Evolutionary conservation across 2,888 invertebrate genomes (phyloP), one percentile per base, ranked within the genome.

Genomic region (Cyrtodaria siliqua): DNA sequence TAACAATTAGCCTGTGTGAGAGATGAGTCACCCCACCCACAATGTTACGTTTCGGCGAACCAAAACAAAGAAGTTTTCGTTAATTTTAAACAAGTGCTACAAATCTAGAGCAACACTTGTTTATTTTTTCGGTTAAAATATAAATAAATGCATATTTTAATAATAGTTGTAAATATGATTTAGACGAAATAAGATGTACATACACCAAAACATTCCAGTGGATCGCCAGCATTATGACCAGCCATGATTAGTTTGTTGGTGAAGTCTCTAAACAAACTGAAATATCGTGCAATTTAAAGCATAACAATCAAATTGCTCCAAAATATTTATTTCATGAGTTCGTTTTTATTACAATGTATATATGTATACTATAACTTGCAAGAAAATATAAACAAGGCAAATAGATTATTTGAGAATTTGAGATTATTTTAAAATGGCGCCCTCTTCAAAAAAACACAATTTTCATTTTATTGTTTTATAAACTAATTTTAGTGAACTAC

Each of bases 171-270:
- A 9, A 50, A 50, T 26, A 50, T 50, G 27, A 24, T 33, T 8
- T 8, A 33, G 33, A 33, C 33, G 12, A 12, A 9, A 44, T 4
- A 44, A 20, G 4, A 16, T 16, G 29, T 9, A 60, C 91, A 84
- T 85, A 92, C 92, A 78, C 91, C 91, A 70, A 87, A 92, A 76
- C 92, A 92, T 86, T 92, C 92, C 70, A 92, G 67, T 4, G 91
- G 92, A 80, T 92, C 91, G 18, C 92, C 92, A 56, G 92, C 91
- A 44, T 89, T 91, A 72, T 92, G 92, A 33, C 89, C 91, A 47
- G 91, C 91, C 92, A 92, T 92, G 69, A 86, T 90, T 68, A 14
- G 42, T 44, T n/a, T 44, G 3, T 44, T 44, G 4, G 4, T 16
- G 33, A 33, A 33, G n/a, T 44, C 44, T 44, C 44, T 44, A 44